Evolutionary conservation across 92 coral and sea anemone genomes (phyloP).

Genomic region (Pocillopora grandis): DNA sequence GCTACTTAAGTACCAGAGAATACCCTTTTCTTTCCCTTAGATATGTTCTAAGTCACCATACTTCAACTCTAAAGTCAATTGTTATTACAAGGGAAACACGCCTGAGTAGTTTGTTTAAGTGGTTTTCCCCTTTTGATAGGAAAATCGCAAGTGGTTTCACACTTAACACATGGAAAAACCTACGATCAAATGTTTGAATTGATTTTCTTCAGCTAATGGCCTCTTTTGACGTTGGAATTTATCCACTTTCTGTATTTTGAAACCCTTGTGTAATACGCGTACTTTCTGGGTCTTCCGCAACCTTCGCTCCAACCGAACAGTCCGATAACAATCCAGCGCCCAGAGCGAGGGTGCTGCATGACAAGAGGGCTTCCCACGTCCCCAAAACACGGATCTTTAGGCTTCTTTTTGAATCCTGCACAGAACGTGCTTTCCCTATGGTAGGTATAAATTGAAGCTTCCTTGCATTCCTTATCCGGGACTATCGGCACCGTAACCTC

Average conservation of each 20-base stretch:
- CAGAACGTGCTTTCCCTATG: constrained; percentile 63
- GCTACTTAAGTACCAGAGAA: background rate
- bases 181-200: background rate
- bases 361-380: constrained; percentile 89
- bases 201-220: constrained; percentile 12
- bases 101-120: background rate
- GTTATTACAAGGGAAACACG: background rate
- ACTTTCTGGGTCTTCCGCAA: constrained; percentile 79
- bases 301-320: constrained; percentile 93
- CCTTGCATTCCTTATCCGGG: constrained; percentile 69
- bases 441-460: constrained; percentile 70
- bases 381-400: constrained; percentile 79
- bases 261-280: constrained; percentile 84
- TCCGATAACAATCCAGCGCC: constrained; percentile 88
- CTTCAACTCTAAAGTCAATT: background rate
- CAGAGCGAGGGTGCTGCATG: constrained; percentile 78
- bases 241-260: constrained; percentile 86
- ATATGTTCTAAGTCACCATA: background rate
- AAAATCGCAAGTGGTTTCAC: background rate
- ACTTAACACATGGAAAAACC: background rate
- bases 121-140: background rate
- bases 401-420: constrained; percentile 76
- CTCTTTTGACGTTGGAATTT: constrained; percentile 48
- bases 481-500: constrained; percentile 81
- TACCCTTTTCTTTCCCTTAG: background rate